These are phyloP conservation scores for Ptychodera flava DNA, from an alignment of 35 echinoderm and acorn worm species.

Conservation along the genomic window DNA sequence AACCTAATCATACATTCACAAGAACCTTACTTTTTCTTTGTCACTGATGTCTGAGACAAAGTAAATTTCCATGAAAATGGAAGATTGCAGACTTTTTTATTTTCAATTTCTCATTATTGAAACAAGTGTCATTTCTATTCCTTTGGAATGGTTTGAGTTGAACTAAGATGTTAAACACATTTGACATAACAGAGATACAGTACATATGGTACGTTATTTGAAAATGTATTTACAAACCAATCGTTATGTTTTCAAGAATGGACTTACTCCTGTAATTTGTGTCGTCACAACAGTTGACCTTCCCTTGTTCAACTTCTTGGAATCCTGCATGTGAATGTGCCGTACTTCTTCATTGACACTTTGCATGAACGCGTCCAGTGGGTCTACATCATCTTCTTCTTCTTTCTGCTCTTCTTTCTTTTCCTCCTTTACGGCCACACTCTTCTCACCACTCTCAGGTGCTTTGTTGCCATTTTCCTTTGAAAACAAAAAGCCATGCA, in stretches of 20 bases:
- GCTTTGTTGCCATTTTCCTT: too few species aligned
- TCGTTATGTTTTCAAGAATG: too few species aligned
- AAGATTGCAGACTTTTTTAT: too few species aligned
- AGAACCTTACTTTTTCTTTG: background rate
- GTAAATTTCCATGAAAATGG: too few species aligned
- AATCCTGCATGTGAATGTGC: slow-evolving; percentile 68
- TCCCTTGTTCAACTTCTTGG: slow-evolving; percentile 32
- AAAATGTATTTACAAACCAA: too few species aligned
- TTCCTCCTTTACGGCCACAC: slow-evolving; percentile 11
- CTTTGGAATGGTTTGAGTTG: too few species aligned
- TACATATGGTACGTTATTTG: too few species aligned
- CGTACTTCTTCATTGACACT: slow-evolving; percentile 77
- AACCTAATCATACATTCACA: background rate
- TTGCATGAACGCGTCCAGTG: slow-evolving; percentile 93
- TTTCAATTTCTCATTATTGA: too few species aligned
- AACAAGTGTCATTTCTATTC: background rate
- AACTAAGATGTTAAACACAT: too few species aligned
- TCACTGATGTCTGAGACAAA: background rate
- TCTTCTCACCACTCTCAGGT: too few species aligned
- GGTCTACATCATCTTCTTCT: slow-evolving; percentile 65
- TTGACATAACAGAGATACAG: too few species aligned
- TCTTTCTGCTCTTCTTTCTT: slow-evolving; percentile 38
- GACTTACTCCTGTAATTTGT: background rate
- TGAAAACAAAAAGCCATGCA: too few species aligned
- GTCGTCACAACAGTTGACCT: slow-evolving; percentile 5